These are phyloP conservation scores for Acrobasis suavella DNA, from an alignment of 2,888 invertebrate species.

Conservation along the genomic window DNA sequence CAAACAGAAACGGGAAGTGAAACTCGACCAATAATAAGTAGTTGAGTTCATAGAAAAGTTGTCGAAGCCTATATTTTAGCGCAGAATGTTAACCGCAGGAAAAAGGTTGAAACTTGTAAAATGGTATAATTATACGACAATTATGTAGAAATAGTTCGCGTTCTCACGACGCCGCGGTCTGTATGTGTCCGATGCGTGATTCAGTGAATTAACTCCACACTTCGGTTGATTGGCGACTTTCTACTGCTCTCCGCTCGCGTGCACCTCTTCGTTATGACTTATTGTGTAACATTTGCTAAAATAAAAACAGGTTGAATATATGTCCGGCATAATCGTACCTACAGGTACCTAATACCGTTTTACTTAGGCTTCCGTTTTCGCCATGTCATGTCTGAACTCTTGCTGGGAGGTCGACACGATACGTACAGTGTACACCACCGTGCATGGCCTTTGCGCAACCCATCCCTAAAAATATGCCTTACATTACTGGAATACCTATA, in stretches of 20 bases:
- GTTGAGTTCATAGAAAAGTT: slow-evolving; percentile 31
- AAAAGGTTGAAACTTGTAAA: slow-evolving; percentile 39
- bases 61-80: slow-evolving; percentile 41
- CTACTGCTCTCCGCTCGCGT: slow-evolving; percentile 60
- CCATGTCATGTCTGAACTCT: too few relatives aligned
- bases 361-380: too few relatives aligned
- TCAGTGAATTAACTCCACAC: slow-evolving; percentile 55
- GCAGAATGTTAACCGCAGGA: slow-evolving; percentile 49
- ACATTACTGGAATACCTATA: too few relatives aligned
- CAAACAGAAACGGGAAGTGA: slow-evolving; percentile 41
- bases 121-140: slow-evolving; percentile 57
- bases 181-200: slow-evolving; percentile 59
- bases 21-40: slow-evolving; percentile 35
- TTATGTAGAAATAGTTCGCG: slow-evolving; percentile 53
- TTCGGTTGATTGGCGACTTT: slow-evolving; percentile 56
- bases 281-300: slow-evolving; percentile 68
- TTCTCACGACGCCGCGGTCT: slow-evolving; percentile 40
- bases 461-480: too few relatives aligned
- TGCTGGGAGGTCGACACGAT: too few relatives aligned
- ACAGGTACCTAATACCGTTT: too few relatives aligned
- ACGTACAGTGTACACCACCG: too few relatives aligned
- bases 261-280: slow-evolving; percentile 52
- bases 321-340: too few relatives aligned
- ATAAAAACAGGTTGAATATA: slow-evolving; percentile 38
- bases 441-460: too few relatives aligned